These are phyloP conservation scores for Tenthredo amoena DNA, from an alignment of 2,888 invertebrate species.

Conservation along the genomic window DNA sequence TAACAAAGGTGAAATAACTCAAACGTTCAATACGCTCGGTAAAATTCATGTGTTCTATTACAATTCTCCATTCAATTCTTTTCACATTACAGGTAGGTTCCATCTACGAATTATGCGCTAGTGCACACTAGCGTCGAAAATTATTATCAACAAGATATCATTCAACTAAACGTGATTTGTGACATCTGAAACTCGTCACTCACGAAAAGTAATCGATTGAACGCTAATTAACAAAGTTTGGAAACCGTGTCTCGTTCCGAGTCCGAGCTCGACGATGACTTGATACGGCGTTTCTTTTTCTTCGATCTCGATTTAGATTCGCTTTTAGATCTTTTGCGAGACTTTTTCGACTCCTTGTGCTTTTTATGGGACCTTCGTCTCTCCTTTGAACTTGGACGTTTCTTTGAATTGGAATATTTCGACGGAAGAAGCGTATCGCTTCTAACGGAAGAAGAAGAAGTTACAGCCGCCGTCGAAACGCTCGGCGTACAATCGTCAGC, in stretches of 20 bases:
- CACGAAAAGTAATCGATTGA: background rate
- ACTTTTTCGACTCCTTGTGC: constrained; percentile 62
- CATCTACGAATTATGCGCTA: constrained; percentile 20
- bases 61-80: background rate
- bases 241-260: constrained; percentile 16
- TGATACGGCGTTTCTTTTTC: constrained; percentile 57
- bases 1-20: constrained; percentile 17
- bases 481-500: constrained; percentile 47
- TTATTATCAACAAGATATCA: constrained; percentile 24
- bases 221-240: constrained; percentile 18
- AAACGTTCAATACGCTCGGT: background rate
- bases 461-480: constrained; percentile 37
- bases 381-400: constrained; percentile 57
- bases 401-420: constrained; percentile 63
- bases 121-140: constrained; percentile 20
- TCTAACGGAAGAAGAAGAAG: constrained; percentile 35
- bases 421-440: constrained; percentile 54
- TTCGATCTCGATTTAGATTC: constrained; percentile 66
- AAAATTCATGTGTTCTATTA: constrained; percentile 13
- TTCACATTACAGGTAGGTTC: background rate
- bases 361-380: constrained; percentile 65
- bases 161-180: background rate
- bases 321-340: constrained; percentile 64
- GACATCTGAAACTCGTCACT: background rate
- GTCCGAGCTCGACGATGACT: constrained; percentile 58